Percentiles rank a stretch among this genome's conserved stretches.
These are phyloP conservation scores for Brachyhypopomus gauderio DNA, from an alignment of 2,113 vertebrate genomes.

Conservation along the genomic window DNA sequence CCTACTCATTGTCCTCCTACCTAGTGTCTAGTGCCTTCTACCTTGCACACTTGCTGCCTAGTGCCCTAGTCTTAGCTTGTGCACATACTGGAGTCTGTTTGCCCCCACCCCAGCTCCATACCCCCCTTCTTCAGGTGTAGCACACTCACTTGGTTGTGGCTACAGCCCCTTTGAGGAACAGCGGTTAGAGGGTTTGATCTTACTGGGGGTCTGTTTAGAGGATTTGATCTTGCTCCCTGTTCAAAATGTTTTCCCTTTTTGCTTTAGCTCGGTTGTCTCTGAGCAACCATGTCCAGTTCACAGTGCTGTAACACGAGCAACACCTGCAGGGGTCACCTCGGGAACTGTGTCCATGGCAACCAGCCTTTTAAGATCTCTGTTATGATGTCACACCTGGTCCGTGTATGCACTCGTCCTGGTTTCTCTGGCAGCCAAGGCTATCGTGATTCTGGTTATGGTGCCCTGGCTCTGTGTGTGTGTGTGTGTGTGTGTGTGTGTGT, in stretches of 20 bases:
- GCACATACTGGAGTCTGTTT: constrained; percentile 10
- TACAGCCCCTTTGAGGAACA: constrained; percentile 19
- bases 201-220: too few species aligned
- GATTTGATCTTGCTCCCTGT: background rate
- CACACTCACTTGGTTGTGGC: background rate
- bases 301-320: too few species aligned
- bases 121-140: background rate
- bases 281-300: background rate
- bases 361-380: constrained; percentile 37
- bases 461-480: constrained; percentile 10
- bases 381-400: constrained; percentile 58
- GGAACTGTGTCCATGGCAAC: constrained; percentile 8
- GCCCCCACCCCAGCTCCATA: background rate
- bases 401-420: constrained; percentile 22
- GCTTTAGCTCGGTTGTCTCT: constrained; percentile 31
- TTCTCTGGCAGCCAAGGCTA: constrained; percentile 26
- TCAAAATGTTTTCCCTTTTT: background rate
- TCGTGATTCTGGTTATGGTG: background rate
- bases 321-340: background rate
- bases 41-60: background rate
- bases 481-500: background rate
- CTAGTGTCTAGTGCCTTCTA: constrained; percentile 13
- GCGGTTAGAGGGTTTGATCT: background rate
- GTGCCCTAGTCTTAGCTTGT: constrained; percentile 3
- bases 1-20: background rate